Percentiles rank a stretch among this genome's conserved stretches.
phyloP scores from a whole-genome alignment of 2,797 vertebrate species.

The Esox masquinongy region DNA sequence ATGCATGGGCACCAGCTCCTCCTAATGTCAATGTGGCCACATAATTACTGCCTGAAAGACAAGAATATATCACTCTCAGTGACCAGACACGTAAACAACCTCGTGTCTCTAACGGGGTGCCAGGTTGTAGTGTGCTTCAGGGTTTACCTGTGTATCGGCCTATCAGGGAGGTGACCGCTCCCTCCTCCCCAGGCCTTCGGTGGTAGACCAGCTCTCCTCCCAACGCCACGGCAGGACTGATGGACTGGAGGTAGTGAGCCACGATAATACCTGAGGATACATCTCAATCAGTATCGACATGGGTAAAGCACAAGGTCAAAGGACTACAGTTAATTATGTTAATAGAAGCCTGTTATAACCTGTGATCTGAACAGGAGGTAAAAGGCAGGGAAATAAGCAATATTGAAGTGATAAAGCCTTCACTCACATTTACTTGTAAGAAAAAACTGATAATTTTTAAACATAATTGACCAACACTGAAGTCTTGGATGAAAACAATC shows the following conservation, averaged over 20 bases:
- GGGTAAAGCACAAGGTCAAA: background rate
- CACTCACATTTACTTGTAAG: background rate
- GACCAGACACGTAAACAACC: background rate
- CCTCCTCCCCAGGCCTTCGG: slow-evolving; percentile 88
- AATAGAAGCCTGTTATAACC: background rate
- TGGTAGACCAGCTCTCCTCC: slow-evolving; percentile 92
- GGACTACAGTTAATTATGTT: background rate
- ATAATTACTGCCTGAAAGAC: slow-evolving; percentile 77
- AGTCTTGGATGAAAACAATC: slow-evolving; percentile 1
- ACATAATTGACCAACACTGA: background rate
- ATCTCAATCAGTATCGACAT: background rate
- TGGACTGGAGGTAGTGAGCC: slow-evolving; percentile 88
- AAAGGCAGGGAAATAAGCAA: background rate
- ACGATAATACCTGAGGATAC: slow-evolving; percentile 81
- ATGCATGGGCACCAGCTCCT: slow-evolving; percentile 87
- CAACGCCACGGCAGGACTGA: slow-evolving; percentile 83
- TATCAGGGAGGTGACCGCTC: slow-evolving; percentile 83
- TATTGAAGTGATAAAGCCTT: background rate
- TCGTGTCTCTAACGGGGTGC: background rate
- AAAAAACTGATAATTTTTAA: background rate
- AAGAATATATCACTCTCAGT: background rate
- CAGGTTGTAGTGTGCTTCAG: background rate
- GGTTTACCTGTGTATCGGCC: slow-evolving; percentile 85
- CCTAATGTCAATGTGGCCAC: slow-evolving; percentile 87
- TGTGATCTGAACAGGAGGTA: background rate